A percentile compares a stretch with the other conserved stretches of the same genome.
Evolutionary conservation across 2,797 vertebrate genomes (phyloP).

Genomic region (Hybognathus amarus): DNA sequence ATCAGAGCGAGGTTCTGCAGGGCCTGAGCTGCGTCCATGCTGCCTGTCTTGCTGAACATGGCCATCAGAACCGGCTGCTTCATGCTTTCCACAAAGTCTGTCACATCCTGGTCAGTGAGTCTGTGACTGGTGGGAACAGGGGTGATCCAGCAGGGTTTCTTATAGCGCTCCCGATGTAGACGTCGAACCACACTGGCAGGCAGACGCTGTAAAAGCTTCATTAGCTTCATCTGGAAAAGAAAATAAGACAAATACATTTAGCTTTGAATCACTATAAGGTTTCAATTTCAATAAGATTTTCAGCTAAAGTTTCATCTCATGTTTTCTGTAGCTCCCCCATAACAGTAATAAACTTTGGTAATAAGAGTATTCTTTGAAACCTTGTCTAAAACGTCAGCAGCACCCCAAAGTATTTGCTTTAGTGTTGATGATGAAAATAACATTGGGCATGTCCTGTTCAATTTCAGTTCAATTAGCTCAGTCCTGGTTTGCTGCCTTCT

Average conservation of each 20-base stretch:
- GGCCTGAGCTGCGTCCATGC: conserved; percentile 93
- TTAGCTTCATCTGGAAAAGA: conserved; percentile 85
- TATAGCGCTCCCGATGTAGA: conserved; percentile 91
- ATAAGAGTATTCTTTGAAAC: background rate
- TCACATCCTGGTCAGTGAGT: conserved; percentile 90
- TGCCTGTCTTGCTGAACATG: conserved; percentile 98
- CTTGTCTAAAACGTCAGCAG: background rate
- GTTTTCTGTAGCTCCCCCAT: background rate
- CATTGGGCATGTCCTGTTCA: background rate
- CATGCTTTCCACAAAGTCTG: conserved; percentile 91
- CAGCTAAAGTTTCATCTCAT: background rate
- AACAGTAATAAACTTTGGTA: background rate
- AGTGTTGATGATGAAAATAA: background rate
- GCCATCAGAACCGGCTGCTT: conserved; percentile 92
- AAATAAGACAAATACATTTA: background rate
- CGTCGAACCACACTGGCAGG: conserved; percentile 90
- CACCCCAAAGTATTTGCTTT: background rate
- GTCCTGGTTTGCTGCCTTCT: too few relatives aligned
- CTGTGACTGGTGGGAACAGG: conserved; percentile 88
- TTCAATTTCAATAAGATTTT: background rate
- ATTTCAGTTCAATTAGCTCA: background rate
- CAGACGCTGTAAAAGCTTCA: conserved; percentile 93
- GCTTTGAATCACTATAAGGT: background rate
- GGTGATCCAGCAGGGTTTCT: conserved; percentile 87
- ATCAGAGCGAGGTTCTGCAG: conserved; percentile 96